phyloP scores from a whole-genome alignment of 2,797 vertebrate species.

The Pogoniulus pusillus region DNA sequence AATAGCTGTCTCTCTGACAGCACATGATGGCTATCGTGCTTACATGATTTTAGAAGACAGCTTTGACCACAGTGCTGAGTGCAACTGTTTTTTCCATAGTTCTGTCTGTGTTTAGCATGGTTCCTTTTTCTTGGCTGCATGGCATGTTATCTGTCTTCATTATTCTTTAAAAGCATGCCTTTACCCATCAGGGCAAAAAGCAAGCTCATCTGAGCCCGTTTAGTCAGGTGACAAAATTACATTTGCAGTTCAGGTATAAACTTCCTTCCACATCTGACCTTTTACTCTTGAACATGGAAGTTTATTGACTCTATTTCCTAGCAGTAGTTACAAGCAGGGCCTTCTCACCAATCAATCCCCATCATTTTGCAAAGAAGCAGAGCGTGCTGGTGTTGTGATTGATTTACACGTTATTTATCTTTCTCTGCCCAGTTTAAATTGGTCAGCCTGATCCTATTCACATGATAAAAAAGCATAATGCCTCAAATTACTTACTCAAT shows the following conservation, averaged over 20 bases:
- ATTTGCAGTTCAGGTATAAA: neutral
- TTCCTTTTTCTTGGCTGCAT: neutral
- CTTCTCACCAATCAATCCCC: constrained; percentile 59
- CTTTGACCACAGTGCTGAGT: neutral
- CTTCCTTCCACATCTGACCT: constrained; percentile 6
- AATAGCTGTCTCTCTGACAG: neutral
- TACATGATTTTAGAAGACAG: neutral
- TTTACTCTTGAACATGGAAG: constrained; percentile 49
- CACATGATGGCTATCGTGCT: constrained; percentile 27
- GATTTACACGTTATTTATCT: constrained; percentile 79
- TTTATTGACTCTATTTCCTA: constrained; percentile 66
- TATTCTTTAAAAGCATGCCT: neutral
- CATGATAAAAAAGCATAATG: constrained; percentile 76
- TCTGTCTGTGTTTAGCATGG: neutral
- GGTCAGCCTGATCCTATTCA: constrained; percentile 77
- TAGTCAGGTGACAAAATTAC: neutral
- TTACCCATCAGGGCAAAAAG: neutral
- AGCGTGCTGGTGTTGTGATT: constrained; percentile 64
- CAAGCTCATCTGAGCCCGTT: neutral
- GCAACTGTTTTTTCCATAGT: neutral
- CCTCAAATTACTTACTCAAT: constrained; percentile 84
- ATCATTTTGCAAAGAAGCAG: constrained; percentile 70
- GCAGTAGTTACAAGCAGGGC: constrained; percentile 26
- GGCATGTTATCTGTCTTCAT: neutral
- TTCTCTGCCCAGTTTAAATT: constrained; percentile 76